Conservation (phyloP, 2,113 vertebrate species). For the Ceyx margarethae region DNA sequence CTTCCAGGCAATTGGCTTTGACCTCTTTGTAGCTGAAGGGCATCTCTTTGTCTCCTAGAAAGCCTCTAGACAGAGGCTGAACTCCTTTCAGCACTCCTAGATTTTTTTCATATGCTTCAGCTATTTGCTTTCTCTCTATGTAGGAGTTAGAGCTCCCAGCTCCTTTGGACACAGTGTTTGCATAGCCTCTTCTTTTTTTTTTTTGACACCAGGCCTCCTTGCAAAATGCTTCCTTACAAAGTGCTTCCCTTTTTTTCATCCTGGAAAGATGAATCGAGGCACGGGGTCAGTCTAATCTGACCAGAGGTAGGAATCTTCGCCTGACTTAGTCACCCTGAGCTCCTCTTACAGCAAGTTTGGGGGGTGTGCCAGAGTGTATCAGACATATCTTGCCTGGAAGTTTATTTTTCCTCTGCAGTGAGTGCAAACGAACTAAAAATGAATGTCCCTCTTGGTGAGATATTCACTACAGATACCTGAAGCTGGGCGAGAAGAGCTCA, state of each 20-base stretch:
- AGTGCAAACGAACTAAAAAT: neutral
- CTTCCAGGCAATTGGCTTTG: constrained; percentile 11
- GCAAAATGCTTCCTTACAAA: neutral
- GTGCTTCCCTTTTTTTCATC: too few species aligned
- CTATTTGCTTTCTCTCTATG: neutral
- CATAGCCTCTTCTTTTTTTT: neutral
- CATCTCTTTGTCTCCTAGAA: neutral
- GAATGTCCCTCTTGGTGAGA: neutral
- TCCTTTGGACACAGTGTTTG: neutral
- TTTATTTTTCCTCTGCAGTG: neutral
- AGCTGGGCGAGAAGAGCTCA: neutral
- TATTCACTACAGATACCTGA: neutral
- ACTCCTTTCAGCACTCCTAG: neutral
- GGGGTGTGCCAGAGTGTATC: neutral
- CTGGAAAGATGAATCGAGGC: neutral
- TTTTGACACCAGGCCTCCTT: neutral
- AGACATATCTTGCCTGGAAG: neutral
- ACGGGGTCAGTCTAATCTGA: neutral
- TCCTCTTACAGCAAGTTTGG: neutral
- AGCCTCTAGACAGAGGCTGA: neutral
- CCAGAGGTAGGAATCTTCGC: neutral
- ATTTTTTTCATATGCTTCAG: neutral
- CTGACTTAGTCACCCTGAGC: neutral
- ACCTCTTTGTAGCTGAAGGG: neutral
- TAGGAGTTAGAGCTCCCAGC: neutral